Evolutionary conservation across 2,888 invertebrate species (phyloP).

Genomic region (Dione juno): DNA sequence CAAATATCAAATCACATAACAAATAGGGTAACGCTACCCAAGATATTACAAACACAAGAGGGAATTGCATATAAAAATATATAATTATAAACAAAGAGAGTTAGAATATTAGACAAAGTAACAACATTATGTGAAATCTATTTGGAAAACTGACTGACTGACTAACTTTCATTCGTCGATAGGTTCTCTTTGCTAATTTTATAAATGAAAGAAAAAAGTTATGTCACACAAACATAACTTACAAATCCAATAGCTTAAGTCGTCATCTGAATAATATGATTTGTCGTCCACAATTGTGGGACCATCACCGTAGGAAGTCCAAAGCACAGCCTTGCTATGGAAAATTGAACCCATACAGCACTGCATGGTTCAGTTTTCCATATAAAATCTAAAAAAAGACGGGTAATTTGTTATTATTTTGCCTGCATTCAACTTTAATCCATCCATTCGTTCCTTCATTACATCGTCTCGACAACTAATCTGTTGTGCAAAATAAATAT

Average conservation of each 20-base stretch:
- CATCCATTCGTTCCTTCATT: background rate
- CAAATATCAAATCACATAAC: slow-evolving; percentile 1
- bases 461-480: background rate
- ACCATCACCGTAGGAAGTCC: slow-evolving; percentile 9
- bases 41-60: background rate
- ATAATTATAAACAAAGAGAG: background rate
- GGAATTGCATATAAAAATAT: background rate
- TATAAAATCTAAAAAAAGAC: background rate
- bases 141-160: too few relatives aligned
- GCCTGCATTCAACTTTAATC: background rate
- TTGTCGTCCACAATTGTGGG: slow-evolving; percentile 1
- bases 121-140: too few relatives aligned
- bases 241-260: slow-evolving; percentile 2
- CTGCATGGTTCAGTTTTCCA: too few relatives aligned
- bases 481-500: too few relatives aligned
- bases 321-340: background rate
- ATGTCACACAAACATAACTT: background rate
- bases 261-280: background rate
- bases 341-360: slow-evolving; percentile 4
- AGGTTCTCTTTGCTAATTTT: too few relatives aligned
- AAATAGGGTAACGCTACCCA: background rate
- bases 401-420: background rate
- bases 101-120: background rate
- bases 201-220: background rate
- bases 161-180: too few relatives aligned